phyloP scores from a whole-genome alignment of 2,888 invertebrate species.

The Diplolepis rosae region DNA sequence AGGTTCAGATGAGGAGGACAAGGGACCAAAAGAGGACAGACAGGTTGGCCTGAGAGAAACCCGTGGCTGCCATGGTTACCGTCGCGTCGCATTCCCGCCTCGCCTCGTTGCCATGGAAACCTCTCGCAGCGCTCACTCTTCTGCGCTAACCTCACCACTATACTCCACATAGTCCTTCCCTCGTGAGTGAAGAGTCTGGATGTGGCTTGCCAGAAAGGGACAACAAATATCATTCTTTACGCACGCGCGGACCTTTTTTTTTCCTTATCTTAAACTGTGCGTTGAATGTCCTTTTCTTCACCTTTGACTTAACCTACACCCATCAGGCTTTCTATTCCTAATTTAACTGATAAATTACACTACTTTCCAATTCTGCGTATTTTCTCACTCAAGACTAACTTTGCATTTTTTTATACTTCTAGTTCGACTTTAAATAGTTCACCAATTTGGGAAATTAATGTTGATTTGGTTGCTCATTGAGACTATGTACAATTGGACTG shows the following conservation, averaged over 20 bases:
- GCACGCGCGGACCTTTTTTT: constrained; percentile 49
- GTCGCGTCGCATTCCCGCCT: constrained; percentile 74
- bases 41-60: constrained; percentile 69
- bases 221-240: constrained; percentile 52
- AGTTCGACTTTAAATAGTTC: no score
- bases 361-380: background rate
- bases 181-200: constrained; percentile 47
- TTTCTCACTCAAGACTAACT: background rate
- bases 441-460: no score
- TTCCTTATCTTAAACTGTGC: background rate
- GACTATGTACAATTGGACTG: no score
- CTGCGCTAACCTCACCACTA: constrained; percentile 53
- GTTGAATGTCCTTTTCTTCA: constrained; percentile 37
- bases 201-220: constrained; percentile 45
- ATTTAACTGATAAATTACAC: no score
- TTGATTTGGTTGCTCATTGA: no score
- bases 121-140: constrained; percentile 54
- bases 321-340: background rate
- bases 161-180: constrained; percentile 51
- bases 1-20: constrained; percentile 63
- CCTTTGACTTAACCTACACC: constrained; percentile 29
- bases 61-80: constrained; percentile 72
- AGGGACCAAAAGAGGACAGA: constrained; percentile 67
- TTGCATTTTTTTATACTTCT: no score
- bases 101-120: constrained; percentile 78